A percentile compares a stretch with the other conserved stretches of the same genome.
Evolutionary conservation across 2,888 invertebrate genomes (phyloP).

Genomic region (Lithophane leautieri): DNA sequence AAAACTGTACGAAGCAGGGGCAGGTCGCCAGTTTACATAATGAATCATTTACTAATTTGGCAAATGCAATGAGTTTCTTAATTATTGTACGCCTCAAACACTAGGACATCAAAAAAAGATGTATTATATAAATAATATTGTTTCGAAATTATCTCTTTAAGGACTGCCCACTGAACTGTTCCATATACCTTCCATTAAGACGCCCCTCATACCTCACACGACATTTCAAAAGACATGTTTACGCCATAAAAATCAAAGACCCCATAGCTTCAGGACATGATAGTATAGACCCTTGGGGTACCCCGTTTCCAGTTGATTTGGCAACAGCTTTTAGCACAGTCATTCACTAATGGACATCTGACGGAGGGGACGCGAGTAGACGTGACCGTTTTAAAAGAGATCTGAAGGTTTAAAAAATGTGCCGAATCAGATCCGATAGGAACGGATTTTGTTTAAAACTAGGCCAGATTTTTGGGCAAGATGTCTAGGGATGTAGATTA

Average conservation of each 20-base stretch:
- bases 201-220: conserved; percentile 28
- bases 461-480: conserved; percentile 46
- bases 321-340: conserved; percentile 64
- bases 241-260: conserved; percentile 56
- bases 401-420: conserved; percentile 51
- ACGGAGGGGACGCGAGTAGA: conserved; percentile 47
- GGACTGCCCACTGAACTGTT: conserved; percentile 22
- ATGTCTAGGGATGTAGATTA: conserved; percentile 33
- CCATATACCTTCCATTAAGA: conserved; percentile 31
- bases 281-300: conserved; percentile 44
- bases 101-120: neutral
- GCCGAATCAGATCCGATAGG: conserved; percentile 57
- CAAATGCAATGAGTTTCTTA: neutral
- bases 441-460: conserved; percentile 41
- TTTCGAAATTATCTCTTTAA: neutral
- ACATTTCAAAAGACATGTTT: conserved; percentile 52
- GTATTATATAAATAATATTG: too few species aligned
- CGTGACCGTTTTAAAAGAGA: conserved; percentile 61
- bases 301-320: conserved; percentile 74
- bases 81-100: neutral
- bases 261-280: conserved; percentile 46
- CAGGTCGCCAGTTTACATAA: too few species aligned
- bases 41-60: neutral
- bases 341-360: conserved; percentile 71
- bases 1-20: neutral